Evolutionary conservation across 2,797 vertebrate species (phyloP), one percentile per base, ranked within the genome.

Genomic region (Hyperoplus lanceolatus): DNA sequence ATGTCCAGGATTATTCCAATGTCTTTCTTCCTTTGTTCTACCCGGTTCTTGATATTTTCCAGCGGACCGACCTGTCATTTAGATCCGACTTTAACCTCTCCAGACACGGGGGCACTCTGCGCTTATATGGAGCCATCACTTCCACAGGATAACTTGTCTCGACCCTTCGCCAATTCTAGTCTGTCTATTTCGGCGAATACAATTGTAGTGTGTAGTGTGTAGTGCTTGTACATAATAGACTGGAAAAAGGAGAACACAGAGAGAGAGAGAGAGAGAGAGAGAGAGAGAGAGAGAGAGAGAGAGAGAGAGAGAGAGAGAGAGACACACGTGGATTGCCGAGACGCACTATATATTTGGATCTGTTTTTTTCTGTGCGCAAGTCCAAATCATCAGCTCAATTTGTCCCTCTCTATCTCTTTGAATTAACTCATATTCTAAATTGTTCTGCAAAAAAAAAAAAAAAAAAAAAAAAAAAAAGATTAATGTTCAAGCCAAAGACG

Each of bases 291-390:
- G 41, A 39, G 51, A 43, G 36, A 51, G 42, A 59, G 41, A 39
- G 51, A 43, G 36, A 51, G 42, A 59, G 41, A 11, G 56, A 55
- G 9, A 50, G 64, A 36, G 42, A 59, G 41, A 39, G 51, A 43
- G 36, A 51, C 45, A 82, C 83, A 88, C 81, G 85, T 80, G 91
- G 89, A 83, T 80, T 80, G 67, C 64, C 39, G 76, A 85, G 46
- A 81, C 87, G 82, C 87, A 68, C 77, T 15, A 29, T 29, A 29
- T 29, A 29, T 49, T 66, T 55, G 75, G 73, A 75, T 70, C 73
- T 29, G 15, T 74, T 41, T 15, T 73, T 74, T 71, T 77, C 73
- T 76, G 87, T 82, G 83, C 85, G 61, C 80, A 83, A 80, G 85
- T 81, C 72, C 75, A 60, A 10, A 57, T 29, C 55, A 54, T 70